These are phyloP conservation scores for Dolomedes plantarius DNA, from an alignment of 2,888 invertebrate species.

Conservation along the genomic window DNA sequence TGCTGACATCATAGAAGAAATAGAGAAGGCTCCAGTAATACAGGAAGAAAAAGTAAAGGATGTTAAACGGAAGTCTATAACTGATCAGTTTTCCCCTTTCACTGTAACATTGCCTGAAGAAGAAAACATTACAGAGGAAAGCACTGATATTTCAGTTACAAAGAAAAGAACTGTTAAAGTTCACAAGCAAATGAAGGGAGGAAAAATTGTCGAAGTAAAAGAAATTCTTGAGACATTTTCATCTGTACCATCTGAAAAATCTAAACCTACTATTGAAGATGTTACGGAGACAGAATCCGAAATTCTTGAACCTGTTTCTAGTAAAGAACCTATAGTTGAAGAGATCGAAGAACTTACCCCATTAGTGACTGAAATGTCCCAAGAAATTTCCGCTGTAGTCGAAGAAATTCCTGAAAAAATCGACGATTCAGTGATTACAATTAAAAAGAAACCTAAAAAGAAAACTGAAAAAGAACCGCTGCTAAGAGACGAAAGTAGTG, in stretches of 20 bases:
- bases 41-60: conserved; percentile 46
- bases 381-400: conserved; percentile 44
- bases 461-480: conserved; percentile 32
- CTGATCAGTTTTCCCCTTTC: conserved; percentile 62
- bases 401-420: conserved; percentile 59
- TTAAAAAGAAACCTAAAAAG: conserved; percentile 66
- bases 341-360: conserved; percentile 52
- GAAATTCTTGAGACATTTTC: conserved; percentile 68
- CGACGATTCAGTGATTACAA: conserved; percentile 43
- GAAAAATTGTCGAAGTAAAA: conserved; percentile 59
- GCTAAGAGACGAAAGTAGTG: conserved; percentile 35
- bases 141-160: conserved; percentile 45
- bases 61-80: conserved; percentile 35
- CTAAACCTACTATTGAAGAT: conserved; percentile 68
- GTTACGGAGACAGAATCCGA: conserved; percentile 52
- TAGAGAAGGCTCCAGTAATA: not conserved
- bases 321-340: conserved; percentile 67
- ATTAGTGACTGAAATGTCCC: conserved; percentile 34
- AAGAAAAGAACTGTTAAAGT: conserved; percentile 61
- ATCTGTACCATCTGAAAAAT: conserved; percentile 20
- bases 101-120: conserved; percentile 69
- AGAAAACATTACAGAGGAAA: conserved; percentile 48
- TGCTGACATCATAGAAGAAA: conserved; percentile 35
- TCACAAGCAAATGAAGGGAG: conserved; percentile 64
- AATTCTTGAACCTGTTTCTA: conserved; percentile 18